A percentile compares a stretch with the other conserved stretches of the same genome.
phyloP scores from a whole-genome alignment of 2,797 vertebrate species.

The Syndactyla subalaris region DNA sequence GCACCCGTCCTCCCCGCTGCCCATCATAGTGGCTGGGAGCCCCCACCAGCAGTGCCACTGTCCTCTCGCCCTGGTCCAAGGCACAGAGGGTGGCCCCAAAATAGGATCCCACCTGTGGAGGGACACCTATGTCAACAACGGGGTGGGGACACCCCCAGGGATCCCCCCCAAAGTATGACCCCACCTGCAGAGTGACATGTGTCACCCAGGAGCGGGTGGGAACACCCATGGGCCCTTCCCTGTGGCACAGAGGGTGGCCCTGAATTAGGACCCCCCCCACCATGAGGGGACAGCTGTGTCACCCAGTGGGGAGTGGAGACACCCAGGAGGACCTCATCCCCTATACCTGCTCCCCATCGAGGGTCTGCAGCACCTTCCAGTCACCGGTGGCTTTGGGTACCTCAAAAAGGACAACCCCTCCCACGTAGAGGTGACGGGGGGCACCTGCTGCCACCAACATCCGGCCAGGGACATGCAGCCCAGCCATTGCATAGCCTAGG shows the following conservation, averaged over 20 bases:
- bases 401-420: background rate
- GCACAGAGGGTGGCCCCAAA: background rate
- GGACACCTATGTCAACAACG: background rate
- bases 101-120: background rate
- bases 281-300: background rate
- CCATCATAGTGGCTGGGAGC: background rate
- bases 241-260: background rate
- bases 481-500: background rate
- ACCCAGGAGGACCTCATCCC: background rate
- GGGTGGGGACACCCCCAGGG: background rate
- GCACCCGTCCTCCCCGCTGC: background rate
- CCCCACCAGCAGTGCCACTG: background rate
- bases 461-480: background rate
- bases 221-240: background rate
- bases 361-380: background rate
- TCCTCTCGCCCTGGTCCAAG: background rate
- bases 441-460: background rate
- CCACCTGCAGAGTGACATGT: background rate
- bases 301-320: background rate
- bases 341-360: background rate
- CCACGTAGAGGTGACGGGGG: background rate
- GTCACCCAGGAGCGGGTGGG: too few relatives aligned
- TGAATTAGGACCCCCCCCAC: background rate
- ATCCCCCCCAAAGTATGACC: background rate
- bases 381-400: too few relatives aligned